These are phyloP conservation scores for Phodopus roborovskii DNA, from an alignment of 2,113 vertebrate species.

Conservation along the genomic window DNA sequence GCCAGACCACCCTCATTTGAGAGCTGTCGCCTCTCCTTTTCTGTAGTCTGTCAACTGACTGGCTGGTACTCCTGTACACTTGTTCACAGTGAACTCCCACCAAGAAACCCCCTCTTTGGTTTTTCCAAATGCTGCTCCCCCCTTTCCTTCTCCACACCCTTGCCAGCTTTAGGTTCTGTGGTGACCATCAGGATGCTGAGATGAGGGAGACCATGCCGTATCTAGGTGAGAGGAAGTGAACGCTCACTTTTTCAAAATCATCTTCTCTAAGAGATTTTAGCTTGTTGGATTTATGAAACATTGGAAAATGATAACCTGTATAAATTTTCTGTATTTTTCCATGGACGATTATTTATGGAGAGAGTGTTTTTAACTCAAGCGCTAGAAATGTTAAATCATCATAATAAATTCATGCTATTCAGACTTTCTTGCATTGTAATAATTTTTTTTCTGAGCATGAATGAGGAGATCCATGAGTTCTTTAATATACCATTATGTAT, in stretches of 20 bases:
- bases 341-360: conserved; percentile 89
- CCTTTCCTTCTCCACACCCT: neutral
- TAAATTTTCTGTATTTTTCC: conserved; percentile 90
- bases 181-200: neutral
- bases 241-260: conserved; percentile 5
- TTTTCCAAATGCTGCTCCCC: neutral
- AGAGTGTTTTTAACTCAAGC: conserved; percentile 89
- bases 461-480: conserved; percentile 89
- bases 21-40: no score
- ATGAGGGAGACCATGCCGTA: conserved; percentile 15
- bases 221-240: neutral
- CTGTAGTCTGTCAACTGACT: neutral
- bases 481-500: conserved; percentile 89
- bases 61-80: neutral
- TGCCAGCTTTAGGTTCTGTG: neutral
- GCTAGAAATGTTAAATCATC: conserved; percentile 89
- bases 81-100: neutral
- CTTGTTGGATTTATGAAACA: conserved; percentile 86
- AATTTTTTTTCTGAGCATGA: conserved; percentile 89
- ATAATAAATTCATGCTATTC: conserved; percentile 90
- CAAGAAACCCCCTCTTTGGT: neutral
- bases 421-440: conserved; percentile 88
- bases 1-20: neutral
- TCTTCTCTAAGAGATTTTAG: conserved; percentile 84
- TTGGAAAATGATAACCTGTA: conserved; percentile 87